A percentile compares a stretch with the other conserved stretches of the same genome.
These are phyloP conservation scores for Pachycephala philippinensis DNA, from an alignment of 2,113 vertebrate genomes.

Conservation along the genomic window DNA sequence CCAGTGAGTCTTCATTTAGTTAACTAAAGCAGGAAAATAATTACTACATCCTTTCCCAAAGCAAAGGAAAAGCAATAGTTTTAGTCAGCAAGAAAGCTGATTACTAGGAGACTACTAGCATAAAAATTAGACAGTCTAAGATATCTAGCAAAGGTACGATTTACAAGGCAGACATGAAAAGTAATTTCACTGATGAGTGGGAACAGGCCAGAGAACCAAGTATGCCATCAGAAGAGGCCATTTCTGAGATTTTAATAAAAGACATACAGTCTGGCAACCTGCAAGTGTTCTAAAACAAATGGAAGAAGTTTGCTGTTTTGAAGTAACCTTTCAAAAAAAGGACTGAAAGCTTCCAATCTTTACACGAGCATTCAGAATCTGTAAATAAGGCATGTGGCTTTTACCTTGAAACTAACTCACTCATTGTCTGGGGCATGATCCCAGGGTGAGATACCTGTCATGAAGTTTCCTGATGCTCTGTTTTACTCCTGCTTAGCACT, in stretches of 20 bases:
- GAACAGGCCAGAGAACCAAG: background rate
- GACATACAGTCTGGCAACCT: background rate
- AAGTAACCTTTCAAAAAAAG: background rate
- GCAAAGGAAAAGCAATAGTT: background rate
- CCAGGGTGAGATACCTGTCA: background rate
- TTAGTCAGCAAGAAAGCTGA: background rate
- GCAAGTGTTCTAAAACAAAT: background rate
- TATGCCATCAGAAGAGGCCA: background rate
- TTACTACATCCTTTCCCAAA: background rate
- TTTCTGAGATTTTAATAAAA: slow-evolving; percentile 3
- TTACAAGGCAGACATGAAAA: slow-evolving; percentile 18
- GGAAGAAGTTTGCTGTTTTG: background rate
- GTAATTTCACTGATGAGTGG: slow-evolving; percentile 38
- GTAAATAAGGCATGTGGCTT: background rate
- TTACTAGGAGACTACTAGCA: background rate
- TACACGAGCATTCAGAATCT: background rate
- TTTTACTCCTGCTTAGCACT: slow-evolving; percentile 14
- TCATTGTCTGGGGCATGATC: background rate
- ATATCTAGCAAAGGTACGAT: background rate
- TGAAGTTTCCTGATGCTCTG: background rate
- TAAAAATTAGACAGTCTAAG: slow-evolving; percentile 1
- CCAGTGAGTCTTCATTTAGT: background rate
- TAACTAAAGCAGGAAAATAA: background rate
- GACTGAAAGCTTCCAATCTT: background rate
- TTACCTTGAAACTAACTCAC: background rate